These are phyloP conservation scores for Gymnogyps californianus DNA, from an alignment of 2,113 vertebrate species.

Conservation along the genomic window DNA sequence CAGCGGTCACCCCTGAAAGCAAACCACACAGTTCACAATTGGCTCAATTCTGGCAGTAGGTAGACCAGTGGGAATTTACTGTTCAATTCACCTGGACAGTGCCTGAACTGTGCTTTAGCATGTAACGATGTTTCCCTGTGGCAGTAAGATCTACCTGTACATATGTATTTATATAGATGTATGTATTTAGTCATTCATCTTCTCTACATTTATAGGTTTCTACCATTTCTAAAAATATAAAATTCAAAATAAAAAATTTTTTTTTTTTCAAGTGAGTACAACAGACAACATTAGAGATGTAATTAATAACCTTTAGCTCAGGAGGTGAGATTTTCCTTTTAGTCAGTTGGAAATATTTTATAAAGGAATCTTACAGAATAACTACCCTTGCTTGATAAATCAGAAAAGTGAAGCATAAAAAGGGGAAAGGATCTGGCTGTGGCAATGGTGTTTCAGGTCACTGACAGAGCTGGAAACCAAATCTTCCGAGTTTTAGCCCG, in stretches of 20 bases:
- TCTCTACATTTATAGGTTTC: neutral
- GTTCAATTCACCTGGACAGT: neutral
- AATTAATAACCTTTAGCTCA: neutral
- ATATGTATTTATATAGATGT: neutral
- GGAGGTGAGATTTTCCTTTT: neutral
- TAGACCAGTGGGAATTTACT: neutral
- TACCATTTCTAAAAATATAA: neutral
- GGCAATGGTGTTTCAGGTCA: neutral
- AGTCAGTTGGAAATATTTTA: neutral
- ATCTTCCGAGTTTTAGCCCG: neutral
- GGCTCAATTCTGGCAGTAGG: neutral
- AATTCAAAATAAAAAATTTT: neutral
- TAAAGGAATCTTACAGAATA: neutral
- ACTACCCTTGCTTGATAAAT: neutral
- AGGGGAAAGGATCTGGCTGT: neutral
- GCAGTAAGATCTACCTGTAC: neutral
- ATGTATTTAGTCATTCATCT: neutral
- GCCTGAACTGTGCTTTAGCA: neutral
- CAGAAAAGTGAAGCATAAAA: neutral
- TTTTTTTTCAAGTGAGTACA: neutral
- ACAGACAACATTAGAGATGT: neutral
- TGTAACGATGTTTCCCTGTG: neutral
- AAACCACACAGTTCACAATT: neutral
- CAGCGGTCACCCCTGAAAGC: neutral
- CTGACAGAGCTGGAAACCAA: neutral